phyloP scores from a whole-genome alignment of 2,888 invertebrate species.

The Argyresthia albistria region DNA sequence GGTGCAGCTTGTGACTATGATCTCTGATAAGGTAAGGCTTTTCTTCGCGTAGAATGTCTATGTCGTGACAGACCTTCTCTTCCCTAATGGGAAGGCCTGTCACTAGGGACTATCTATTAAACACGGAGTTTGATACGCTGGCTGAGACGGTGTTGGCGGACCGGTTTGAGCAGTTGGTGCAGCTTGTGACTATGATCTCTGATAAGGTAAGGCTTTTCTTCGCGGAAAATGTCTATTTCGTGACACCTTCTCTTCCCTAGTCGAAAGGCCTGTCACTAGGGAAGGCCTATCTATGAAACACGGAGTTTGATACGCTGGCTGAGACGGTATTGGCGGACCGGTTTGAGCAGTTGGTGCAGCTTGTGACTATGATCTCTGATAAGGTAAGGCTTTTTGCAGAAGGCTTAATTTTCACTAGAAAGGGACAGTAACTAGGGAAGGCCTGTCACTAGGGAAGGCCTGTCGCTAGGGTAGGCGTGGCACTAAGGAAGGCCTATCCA shows the following conservation, averaged over 20 bases:
- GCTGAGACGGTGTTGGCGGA: constrained; percentile 98
- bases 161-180: constrained; percentile 95
- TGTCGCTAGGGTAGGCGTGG: no score
- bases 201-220: constrained; percentile 76
- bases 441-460: no score
- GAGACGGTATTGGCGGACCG: constrained; percentile 97
- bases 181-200: constrained; percentile 98
- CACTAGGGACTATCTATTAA: no score
- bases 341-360: constrained; percentile 95
- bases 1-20: constrained; percentile 98
- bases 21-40: constrained; percentile 85
- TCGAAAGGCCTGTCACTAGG: no score
- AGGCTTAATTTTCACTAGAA: no score
- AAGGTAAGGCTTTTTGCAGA: constrained; percentile 64
- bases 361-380: constrained; percentile 99
- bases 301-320: constrained; percentile 97
- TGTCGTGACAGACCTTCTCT: no score
- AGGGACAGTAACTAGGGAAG: no score
- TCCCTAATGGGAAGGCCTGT: no score
- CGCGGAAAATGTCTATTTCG: no score
- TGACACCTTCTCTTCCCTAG: no score
- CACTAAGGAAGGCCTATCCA: no score
- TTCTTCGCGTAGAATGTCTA: not conserved
- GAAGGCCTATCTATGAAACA: constrained; percentile 52
- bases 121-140: constrained; percentile 96